These are phyloP conservation scores for Danaus plexippus DNA, from an alignment of 1,140 invertebrate species.

Conservation along the genomic window DNA sequence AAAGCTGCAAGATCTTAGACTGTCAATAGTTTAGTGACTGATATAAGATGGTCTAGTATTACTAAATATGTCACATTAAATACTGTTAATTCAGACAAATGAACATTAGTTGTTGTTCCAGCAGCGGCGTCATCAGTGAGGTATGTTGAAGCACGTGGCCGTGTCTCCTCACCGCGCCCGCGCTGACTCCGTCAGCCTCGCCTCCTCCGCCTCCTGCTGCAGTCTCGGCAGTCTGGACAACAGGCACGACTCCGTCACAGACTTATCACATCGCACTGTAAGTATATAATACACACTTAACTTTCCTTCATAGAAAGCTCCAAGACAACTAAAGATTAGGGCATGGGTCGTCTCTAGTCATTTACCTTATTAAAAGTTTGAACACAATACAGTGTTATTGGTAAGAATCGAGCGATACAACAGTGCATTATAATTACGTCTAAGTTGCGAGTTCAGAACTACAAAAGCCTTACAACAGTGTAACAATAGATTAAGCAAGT, in stretches of 20 bases:
- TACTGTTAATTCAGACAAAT: too few relatives aligned
- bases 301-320: too few relatives aligned
- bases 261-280: constrained; percentile 59
- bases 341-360: too few relatives aligned
- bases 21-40: too few relatives aligned
- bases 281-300: constrained; percentile 17
- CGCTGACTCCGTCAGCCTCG: constrained; percentile 85
- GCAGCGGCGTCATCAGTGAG: constrained; percentile 20
- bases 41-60: too few relatives aligned
- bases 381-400: too few relatives aligned
- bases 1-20: too few relatives aligned
- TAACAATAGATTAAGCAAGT: constrained; percentile 16
- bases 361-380: too few relatives aligned
- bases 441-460: constrained; percentile 1
- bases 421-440: too few relatives aligned
- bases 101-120: constrained; percentile 4
- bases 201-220: constrained; percentile 80
- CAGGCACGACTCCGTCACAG: constrained; percentile 57
- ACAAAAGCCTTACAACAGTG: constrained; percentile 12
- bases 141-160: constrained; percentile 93
- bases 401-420: too few relatives aligned
- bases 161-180: constrained; percentile 85
- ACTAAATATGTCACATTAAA: too few relatives aligned
- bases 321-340: too few relatives aligned
- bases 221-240: constrained; percentile 63